Base-by-base conservation (phyloP, 2,797 vertebrate genomes). In the Tragopan temminckii region DNA sequence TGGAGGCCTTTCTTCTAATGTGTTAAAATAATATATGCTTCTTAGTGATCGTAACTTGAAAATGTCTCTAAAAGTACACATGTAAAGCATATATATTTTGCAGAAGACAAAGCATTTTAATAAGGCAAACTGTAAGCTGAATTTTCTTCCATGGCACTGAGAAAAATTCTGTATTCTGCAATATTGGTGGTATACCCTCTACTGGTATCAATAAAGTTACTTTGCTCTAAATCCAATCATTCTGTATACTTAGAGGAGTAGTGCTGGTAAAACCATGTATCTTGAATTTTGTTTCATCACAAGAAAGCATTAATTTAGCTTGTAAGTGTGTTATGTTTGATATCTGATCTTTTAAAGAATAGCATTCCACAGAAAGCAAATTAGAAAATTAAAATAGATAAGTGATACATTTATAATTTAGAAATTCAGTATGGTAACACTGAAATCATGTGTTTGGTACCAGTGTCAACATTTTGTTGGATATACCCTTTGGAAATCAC, bases 271-370 rank as follows among this genome's bases (percentile, higher is more conserved):
- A 91, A 89, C 57, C 78, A 80, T 43, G 46, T 33, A 48, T 33
- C 9, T 40, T 66, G 0, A 57, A 74, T 89, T 94, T 90, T 79
- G 62, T 93, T 95, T 88, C 70, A 31, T 67, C 5, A 1, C 77
- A 79, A 97, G 89, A 95, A 96, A 93, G 57, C 62, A 78, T 80
- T 64, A 67, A 35, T 95, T 95, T 72, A 87, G 4, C 13, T 38
- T 2, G 17, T 91, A 95, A 68, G 75, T 87, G 88, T 43, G 46
- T 43, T 53, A 25, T 18, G 57, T 19, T 81, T 82, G 59, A 48
- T 88, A 79, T 15, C 79, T 76, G 92, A 5, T 58, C 71, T 86
- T 94, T 85, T 12, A 46, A 79, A 95, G 38, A 45, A 10, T n/a
- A 71, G 18, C n/a, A 50, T 63, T 86, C 29, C 74, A 45, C 12